These are phyloP conservation scores for Hirtodrosophila confusa DNA, from an alignment of 2,888 invertebrate species.

Conservation along the genomic window DNA sequence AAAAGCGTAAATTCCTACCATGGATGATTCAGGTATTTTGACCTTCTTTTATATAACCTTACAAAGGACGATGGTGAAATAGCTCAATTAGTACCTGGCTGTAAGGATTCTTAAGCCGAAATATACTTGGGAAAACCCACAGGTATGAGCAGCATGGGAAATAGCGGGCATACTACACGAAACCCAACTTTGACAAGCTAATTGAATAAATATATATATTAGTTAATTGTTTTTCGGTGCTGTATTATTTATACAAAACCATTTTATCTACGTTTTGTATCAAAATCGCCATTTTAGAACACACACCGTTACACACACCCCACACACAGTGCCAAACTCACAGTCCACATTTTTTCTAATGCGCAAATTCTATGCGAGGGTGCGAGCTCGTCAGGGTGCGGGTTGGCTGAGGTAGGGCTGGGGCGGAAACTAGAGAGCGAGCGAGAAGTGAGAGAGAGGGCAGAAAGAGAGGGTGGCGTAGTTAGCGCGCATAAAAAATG, in stretches of 20 bases:
- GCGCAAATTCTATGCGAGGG: conserved; percentile 53
- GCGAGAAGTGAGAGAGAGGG: conserved; percentile 9
- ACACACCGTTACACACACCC: conserved; percentile 12
- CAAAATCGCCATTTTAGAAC: conserved; percentile 58
- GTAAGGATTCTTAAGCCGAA: no score
- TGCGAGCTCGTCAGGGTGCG: conserved; percentile 29
- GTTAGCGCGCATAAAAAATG: conserved; percentile 74
- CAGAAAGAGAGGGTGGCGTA: conserved; percentile 49
- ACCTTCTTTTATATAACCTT: no score
- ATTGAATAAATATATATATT: neutral
- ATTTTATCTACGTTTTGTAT: conserved; percentile 21
- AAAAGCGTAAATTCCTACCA: no score
- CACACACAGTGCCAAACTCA: conserved; percentile 18
- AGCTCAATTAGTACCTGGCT: no score
- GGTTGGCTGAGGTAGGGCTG: conserved; percentile 12
- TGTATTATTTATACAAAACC: conserved; percentile 10
- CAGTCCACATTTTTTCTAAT: conserved; percentile 70
- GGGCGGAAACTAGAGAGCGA: conserved; percentile 12
- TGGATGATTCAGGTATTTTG: no score
- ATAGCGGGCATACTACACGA: no score
- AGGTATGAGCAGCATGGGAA: no score
- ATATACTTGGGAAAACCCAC: no score
- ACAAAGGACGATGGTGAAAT: no score
- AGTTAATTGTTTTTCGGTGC: neutral
- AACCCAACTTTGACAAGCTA: neutral